phyloP scores from a whole-genome alignment of 1,140 invertebrate species.

The Brachionus calyciflorus region DNA sequence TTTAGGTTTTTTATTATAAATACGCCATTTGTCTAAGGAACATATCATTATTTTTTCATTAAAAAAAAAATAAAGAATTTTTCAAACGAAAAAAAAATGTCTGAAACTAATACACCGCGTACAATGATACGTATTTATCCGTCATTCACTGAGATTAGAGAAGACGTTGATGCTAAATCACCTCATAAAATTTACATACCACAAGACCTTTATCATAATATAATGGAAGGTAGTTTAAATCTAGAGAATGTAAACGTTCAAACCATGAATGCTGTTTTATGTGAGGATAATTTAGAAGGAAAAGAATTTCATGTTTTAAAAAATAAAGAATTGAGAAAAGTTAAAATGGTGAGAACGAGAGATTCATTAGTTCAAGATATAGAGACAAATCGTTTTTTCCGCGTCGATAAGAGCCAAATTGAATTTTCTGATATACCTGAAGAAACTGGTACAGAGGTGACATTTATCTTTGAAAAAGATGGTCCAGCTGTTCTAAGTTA shows the following conservation, averaged over 20 bases:
- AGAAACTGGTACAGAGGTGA: slow-evolving; percentile 21
- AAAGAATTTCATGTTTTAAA: background rate
- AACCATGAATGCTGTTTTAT: background rate
- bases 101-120: background rate
- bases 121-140: slow-evolving; percentile 34
- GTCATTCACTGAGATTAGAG: slow-evolving; percentile 27
- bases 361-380: slow-evolving; percentile 40
- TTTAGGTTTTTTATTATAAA: too few species aligned
- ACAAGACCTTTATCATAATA: slow-evolving; percentile 22
- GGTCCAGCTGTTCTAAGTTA: slow-evolving; percentile 14
- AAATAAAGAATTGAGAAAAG: slow-evolving; percentile 1
- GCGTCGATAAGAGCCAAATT: background rate
- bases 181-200: slow-evolving; percentile 23
- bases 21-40: too few species aligned
- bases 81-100: background rate
- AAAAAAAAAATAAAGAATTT: too few species aligned
- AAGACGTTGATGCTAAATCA: slow-evolving; percentile 15
- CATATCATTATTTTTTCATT: too few species aligned
- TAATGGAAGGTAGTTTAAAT: slow-evolving; percentile 14
- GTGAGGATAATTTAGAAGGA: slow-evolving; percentile 17
- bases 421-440: slow-evolving; percentile 29
- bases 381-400: background rate
- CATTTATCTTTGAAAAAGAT: slow-evolving; percentile 27
- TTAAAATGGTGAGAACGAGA: slow-evolving; percentile 10
- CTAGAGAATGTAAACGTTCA: background rate